Conservation (phyloP, 2,888 invertebrate genomes). For the Helobdella robusta region DNA sequence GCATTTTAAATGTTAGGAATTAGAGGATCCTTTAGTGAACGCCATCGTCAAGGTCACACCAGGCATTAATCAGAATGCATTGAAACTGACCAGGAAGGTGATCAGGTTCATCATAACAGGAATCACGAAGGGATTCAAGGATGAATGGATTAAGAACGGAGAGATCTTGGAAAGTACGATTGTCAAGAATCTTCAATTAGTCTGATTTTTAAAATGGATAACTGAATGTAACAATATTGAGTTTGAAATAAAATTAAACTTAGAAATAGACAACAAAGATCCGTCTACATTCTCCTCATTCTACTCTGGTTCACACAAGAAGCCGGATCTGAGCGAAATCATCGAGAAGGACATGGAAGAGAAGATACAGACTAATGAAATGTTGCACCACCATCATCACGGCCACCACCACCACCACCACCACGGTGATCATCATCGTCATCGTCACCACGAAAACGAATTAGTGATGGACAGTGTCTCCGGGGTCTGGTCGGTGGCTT, state of each 20-base stretch:
- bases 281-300: too few species aligned
- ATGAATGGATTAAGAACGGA: too few species aligned
- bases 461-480: background rate
- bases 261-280: too few species aligned
- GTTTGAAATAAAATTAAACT: too few species aligned
- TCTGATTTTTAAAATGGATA: too few species aligned
- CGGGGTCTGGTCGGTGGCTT: background rate
- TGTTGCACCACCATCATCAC: background rate
- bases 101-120: constrained; percentile 1
- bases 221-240: too few species aligned
- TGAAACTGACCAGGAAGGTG: background rate
- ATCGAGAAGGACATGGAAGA: constrained; percentile 12
- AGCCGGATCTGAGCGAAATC: constrained; percentile 10
- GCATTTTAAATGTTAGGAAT: background rate
- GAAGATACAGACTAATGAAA: background rate
- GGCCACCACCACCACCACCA: background rate
- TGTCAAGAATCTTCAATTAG: too few species aligned
- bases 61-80: constrained; percentile 6
- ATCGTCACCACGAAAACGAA: background rate
- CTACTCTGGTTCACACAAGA: constrained; percentile 3
- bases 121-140: background rate
- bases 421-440: background rate
- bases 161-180: too few species aligned
- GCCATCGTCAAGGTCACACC: constrained; percentile 1
- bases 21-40: constrained; percentile 3